Conservation (phyloP, 2,888 invertebrate species). For the Apotomis betuletana region DNA sequence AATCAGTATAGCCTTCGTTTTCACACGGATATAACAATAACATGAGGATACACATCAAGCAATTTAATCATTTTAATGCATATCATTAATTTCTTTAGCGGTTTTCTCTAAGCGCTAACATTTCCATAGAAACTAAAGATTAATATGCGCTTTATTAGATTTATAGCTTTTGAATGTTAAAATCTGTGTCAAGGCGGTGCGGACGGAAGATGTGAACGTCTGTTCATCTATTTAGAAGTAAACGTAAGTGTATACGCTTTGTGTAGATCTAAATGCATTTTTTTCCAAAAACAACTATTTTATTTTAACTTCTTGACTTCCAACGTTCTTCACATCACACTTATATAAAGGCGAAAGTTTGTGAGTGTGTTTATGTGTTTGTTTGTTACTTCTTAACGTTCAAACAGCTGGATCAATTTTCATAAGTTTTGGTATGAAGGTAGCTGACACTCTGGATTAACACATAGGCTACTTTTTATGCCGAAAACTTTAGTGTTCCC, state of each 20-base stretch:
- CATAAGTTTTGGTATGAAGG: too few relatives aligned
- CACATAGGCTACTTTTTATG: too few relatives aligned
- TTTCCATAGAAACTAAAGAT: slow-evolving; percentile 11
- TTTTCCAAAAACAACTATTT: too few relatives aligned
- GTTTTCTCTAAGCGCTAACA: slow-evolving; percentile 19
- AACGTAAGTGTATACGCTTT: neutral
- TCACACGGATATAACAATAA: slow-evolving; percentile 4
- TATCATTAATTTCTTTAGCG: slow-evolving; percentile 18
- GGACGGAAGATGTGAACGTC: slow-evolving; percentile 8
- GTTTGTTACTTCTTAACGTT: too few relatives aligned
- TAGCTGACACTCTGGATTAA: too few relatives aligned
- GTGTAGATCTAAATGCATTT: too few relatives aligned
- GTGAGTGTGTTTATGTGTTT: too few relatives aligned
- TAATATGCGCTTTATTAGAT: slow-evolving; percentile 24
- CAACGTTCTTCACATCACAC: too few relatives aligned
- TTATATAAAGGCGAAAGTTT: too few relatives aligned
- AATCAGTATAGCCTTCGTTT: neutral
- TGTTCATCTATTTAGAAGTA: neutral
- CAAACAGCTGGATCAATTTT: too few relatives aligned
- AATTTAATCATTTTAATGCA: slow-evolving; percentile 13
- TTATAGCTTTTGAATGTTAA: slow-evolving; percentile 22
- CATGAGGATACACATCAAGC: neutral
- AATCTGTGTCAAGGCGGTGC: slow-evolving; percentile 20
- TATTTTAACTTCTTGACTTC: too few relatives aligned
- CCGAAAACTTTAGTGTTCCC: too few relatives aligned